These are phyloP conservation scores for Anarrhichthys ocellatus DNA, from an alignment of 2,113 vertebrate species.

Conservation along the genomic window DNA sequence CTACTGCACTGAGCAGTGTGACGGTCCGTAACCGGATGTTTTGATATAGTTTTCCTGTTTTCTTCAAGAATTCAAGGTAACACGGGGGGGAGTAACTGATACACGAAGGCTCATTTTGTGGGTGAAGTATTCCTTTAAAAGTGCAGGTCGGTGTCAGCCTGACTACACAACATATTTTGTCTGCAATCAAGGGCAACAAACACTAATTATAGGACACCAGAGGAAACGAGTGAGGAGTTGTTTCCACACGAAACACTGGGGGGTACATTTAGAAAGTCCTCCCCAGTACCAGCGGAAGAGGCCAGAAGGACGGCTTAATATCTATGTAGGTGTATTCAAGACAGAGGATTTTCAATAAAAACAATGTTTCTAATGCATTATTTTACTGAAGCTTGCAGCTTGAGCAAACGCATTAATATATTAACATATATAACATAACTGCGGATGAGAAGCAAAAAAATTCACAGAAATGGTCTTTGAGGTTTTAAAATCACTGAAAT, in stretches of 20 bases:
- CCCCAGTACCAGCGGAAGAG: background rate
- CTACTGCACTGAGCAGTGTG: no score
- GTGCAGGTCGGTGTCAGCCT: background rate
- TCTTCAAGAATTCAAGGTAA: background rate
- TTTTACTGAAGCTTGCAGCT: background rate
- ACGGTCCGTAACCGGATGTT: no score
- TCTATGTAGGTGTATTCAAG: background rate
- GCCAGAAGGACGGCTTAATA: background rate
- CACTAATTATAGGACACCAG: constrained; percentile 57
- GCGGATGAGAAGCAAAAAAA: background rate
- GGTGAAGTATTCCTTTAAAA: background rate
- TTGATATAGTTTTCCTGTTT: background rate
- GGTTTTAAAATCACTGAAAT: background rate
- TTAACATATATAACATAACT: background rate
- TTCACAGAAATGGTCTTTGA: background rate
- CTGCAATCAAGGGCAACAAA: constrained; percentile 63
- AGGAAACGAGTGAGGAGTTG: constrained; percentile 60
- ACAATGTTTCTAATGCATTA: background rate
- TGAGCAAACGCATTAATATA: background rate
- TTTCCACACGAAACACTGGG: constrained; percentile 37
- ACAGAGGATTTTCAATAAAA: background rate
- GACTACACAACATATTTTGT: constrained; percentile 60
- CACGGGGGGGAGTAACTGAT: background rate
- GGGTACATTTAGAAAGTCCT: constrained; percentile 54
- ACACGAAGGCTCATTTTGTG: no score